Conservation (phyloP, 1,140 invertebrate genomes). For the Bilobella aurantiaca region DNA sequence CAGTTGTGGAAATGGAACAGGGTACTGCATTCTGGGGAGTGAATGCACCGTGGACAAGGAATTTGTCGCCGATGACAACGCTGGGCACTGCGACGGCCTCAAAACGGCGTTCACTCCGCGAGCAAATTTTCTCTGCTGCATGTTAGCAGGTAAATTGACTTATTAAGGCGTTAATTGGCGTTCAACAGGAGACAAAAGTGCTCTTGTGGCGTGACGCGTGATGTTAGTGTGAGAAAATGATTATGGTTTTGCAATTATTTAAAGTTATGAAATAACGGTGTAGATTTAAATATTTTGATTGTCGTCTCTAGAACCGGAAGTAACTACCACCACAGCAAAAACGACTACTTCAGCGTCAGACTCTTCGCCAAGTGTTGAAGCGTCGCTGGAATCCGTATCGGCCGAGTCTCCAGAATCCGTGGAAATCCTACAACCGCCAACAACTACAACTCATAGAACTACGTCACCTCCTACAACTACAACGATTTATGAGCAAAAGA, state of each 20-base stretch:
- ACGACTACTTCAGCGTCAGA: neutral
- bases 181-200: no score
- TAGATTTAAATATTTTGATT: neutral
- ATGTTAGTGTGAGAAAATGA: no score
- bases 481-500: constrained; percentile 18
- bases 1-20: constrained; percentile 40
- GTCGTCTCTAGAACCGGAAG: neutral
- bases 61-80: constrained; percentile 39
- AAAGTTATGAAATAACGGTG: no score
- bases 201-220: no score
- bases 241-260: no score
- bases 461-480: constrained; percentile 9
- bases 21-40: constrained; percentile 42
- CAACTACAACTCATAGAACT: neutral
- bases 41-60: constrained; percentile 40
- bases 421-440: neutral
- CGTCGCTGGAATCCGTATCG: neutral
- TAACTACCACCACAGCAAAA: constrained; percentile 6
- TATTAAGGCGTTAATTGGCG: no score
- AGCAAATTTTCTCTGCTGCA: constrained; percentile 42
- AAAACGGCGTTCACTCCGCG: constrained; percentile 41
- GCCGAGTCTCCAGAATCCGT: neutral
- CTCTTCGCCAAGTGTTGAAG: neutral
- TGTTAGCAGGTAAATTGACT: constrained; percentile 12
- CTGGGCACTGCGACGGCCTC: constrained; percentile 42